These are phyloP conservation scores for Struthio camelus DNA, from an alignment of 2,113 vertebrate genomes.

Conservation along the genomic window DNA sequence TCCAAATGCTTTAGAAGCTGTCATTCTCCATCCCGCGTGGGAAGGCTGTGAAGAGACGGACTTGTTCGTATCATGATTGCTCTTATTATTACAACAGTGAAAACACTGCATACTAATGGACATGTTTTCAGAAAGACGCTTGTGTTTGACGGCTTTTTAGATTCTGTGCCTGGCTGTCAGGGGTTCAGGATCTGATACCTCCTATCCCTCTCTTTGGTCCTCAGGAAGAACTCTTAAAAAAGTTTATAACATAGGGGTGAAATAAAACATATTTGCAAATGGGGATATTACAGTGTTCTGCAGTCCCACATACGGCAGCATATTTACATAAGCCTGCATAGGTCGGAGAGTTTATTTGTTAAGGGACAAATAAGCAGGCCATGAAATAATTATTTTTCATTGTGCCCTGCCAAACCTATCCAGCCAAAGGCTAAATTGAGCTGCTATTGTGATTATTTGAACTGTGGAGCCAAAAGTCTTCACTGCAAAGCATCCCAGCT, in stretches of 20 bases:
- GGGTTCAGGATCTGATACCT: background rate
- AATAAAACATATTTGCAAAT: constrained; percentile 72
- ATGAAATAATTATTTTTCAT: constrained; percentile 89
- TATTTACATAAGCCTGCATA: constrained; percentile 78
- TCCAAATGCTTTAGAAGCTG: constrained; percentile 42
- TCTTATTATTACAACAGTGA: constrained; percentile 40
- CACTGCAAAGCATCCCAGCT: constrained; percentile 83
- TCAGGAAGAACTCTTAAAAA: constrained; percentile 39
- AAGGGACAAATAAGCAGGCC: constrained; percentile 84
- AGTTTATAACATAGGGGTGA: constrained; percentile 46
- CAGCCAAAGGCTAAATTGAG: constrained; percentile 85
- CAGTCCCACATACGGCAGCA: constrained; percentile 59
- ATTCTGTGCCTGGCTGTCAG: constrained; percentile 37
- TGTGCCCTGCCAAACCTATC: constrained; percentile 82
- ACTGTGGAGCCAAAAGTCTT: constrained; percentile 82
- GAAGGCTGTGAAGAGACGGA: constrained; percentile 42
- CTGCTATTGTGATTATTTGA: constrained; percentile 84
- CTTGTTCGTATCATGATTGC: constrained; percentile 60
- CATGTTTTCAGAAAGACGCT: constrained; percentile 23
- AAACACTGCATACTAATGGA: constrained; percentile 33
- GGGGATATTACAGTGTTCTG: constrained; percentile 53
- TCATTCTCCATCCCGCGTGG: constrained; percentile 15
- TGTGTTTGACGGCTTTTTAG: constrained; percentile 24
- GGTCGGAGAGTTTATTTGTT: constrained; percentile 81
- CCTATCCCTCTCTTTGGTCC: constrained; percentile 17